Evolutionary conservation across 35 echinoderm and acorn worm species (phyloP), one percentile per base, ranked within the genome.

Genomic region (Stichopus chloronotus): DNA sequence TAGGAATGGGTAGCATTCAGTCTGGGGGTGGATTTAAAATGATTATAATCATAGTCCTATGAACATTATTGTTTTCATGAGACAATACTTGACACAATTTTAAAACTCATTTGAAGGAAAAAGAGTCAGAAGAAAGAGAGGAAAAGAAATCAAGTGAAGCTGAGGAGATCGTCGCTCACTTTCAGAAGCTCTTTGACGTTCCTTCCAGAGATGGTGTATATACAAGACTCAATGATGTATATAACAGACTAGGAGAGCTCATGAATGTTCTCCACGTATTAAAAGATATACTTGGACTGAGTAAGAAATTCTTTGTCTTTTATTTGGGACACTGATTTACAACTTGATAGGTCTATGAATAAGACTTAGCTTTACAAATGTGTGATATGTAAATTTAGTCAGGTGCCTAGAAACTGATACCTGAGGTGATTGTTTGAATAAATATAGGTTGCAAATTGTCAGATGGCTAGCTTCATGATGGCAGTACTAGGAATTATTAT

Each of bases 121-220:
- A 30, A 2, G 90, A 91, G 24, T 89, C 87, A 56, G 72, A 57
- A 0, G 72, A 2, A 19, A 79, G 72, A 14, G 17, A 14, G 25
- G n/a, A 83, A 59, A 90, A 78, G 84, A 82, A 90, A 86, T 87
- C 23, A 69, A 82, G 90, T 24, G 94, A 97, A 60, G 87, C 94
- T 56, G 74, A 84, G 57, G 80, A 97, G 57, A 91, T 97, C 71
- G 94, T 97, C 9, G 55, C 84, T 17, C 96, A 97, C 86, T 97
- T 97, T 52, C 93, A 93, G 71, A 94, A 90, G 78, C 72, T 97
- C 59, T 97, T 97, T 91, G 96, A 97, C 87, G 96, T 97, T 10
- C 96, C 96, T 11, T 91, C 86, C 24, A 90, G 81, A 81, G 91
- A 94, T 20, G 96, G 93, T 17, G 91, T 92, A 12, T 97, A 95